Percentiles rank a stretch among this genome's conserved stretches.
Evolutionary conservation across 1,140 invertebrate species (phyloP).

Genomic region (Pentalonia nigronervosa): DNA sequence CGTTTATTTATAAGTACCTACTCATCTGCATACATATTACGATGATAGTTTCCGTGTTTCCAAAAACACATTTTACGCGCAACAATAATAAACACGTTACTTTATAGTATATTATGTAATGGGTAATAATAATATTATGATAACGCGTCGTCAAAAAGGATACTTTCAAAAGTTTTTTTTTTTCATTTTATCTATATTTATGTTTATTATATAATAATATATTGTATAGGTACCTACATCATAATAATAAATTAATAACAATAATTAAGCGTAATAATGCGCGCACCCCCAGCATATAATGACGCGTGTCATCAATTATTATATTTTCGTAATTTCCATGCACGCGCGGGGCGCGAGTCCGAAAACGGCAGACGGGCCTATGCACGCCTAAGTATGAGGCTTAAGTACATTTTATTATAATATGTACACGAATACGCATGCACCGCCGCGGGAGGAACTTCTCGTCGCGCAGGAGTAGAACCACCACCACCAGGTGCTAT

Average conservation of each 20-base stretch:
- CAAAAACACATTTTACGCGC: not conserved
- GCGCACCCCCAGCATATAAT: not conserved
- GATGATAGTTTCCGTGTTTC: not conserved
- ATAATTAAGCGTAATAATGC: not conserved
- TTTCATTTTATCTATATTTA: not conserved
- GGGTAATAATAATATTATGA: conserved; percentile 2
- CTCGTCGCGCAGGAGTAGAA: not conserved
- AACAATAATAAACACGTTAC: not conserved
- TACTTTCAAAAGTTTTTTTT: not conserved
- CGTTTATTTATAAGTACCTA: not conserved
- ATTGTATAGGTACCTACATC: not conserved
- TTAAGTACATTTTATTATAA: not conserved
- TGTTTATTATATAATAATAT: not conserved
- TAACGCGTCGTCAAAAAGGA: not conserved
- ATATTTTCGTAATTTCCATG: not conserved
- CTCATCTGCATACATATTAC: not conserved
- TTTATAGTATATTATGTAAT: not conserved
- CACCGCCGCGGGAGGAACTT: not conserved
- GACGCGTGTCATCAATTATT: not conserved
- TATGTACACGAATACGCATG: not conserved
- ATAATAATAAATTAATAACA: not conserved
- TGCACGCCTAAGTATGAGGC: not conserved
- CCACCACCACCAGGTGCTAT: conserved; percentile 14
- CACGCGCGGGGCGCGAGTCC: not conserved
- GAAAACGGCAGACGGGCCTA: not conserved